phyloP scores from a whole-genome alignment of 2,113 vertebrate species.

The Phalacrocorax carbo region DNA sequence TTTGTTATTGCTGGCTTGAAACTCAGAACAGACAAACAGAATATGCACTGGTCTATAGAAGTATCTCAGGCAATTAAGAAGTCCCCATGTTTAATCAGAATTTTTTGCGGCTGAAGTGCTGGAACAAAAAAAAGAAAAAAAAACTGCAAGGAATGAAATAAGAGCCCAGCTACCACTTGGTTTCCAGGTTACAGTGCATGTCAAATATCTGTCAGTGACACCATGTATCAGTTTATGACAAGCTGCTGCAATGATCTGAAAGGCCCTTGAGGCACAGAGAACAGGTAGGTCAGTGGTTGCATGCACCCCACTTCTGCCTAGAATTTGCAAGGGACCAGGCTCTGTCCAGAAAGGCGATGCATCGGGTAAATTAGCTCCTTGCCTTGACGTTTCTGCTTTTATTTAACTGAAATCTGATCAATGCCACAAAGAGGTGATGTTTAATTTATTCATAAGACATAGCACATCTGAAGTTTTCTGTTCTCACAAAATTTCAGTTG shows the following conservation, averaged over 20 bases:
- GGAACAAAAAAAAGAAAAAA: constrained; percentile 69
- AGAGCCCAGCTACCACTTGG: constrained; percentile 69
- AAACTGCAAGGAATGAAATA: constrained; percentile 66
- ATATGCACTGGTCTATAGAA: constrained; percentile 59
- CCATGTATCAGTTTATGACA: constrained; percentile 67
- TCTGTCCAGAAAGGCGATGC: not conserved
- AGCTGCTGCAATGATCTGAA: constrained; percentile 68
- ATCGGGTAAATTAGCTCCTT: not conserved
- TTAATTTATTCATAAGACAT: constrained; percentile 12
- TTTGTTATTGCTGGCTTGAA: constrained; percentile 59
- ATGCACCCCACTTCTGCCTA: constrained; percentile 25
- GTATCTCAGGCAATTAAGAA: constrained; percentile 63
- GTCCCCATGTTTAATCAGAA: constrained; percentile 38
- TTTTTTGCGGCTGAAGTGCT: constrained; percentile 70
- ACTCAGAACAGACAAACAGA: constrained; percentile 46
- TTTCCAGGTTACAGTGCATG: constrained; percentile 71
- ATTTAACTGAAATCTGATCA: constrained; percentile 3
- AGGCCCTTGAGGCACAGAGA: constrained; percentile 72
- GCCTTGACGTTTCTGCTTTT: not conserved
- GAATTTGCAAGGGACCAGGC: not conserved
- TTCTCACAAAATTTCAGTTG: constrained; percentile 36
- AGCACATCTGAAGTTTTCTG: constrained; percentile 29
- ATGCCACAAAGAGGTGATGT: constrained; percentile 12
- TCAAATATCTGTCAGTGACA: constrained; percentile 71
- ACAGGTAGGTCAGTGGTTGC: constrained; percentile 78